Base-by-base conservation (phyloP, 92 coral and sea anemone genomes). In the Desmophyllum pertusum region DNA sequence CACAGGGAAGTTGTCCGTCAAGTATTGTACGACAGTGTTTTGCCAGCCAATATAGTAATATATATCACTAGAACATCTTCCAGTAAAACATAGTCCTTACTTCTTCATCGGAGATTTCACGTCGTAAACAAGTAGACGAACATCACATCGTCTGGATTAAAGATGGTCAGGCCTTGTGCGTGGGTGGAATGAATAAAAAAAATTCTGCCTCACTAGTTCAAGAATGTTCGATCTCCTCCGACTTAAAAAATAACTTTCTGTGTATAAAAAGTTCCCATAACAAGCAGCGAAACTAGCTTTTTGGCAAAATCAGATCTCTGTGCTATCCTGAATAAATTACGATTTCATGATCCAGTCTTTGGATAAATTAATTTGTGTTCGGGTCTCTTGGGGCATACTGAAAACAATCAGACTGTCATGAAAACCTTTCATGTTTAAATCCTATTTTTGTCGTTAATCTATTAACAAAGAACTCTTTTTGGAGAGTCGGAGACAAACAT, bases 301-400 rank as follows among this genome's bases (percentile, higher is more conserved):
- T 31, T 33, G 40, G 40, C 71, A 18, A 67, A 67, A 19, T 67
- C 5, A 67, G 73, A 37, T n/a, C 13, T 35, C 21, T 67, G 0
- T 38, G 73, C 42, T 23, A 67, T 65, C 42, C 73, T 36, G 73
- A 67, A 67, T 37, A 37, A 36, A 67, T 67, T 67, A 67, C 23
- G 4, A 67, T 35, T 67, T 38, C n/a, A n/a, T n/a, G 3, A 6
- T 36, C 25, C 29, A 36, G 73, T 18, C 18, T 67, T 67, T 35
- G 10, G 36, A 19, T 67, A 6, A 37, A 15, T 65, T 33, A 11
- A 10, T 15, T 65, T 65, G 21, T n/a, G 42, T 67, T 67, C 45
- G 36, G 25, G 45, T 33, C 73, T 67, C 73, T 37, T 67, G 73
- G 73, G 73, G 36, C 25, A 33, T 36, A 10, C 38, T 18, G 25